Percentiles rank a stretch among this genome's conserved stretches.
phyloP scores from a whole-genome alignment of 2,797 vertebrate genomes.

The Melanotaenia maccullochi region DNA sequence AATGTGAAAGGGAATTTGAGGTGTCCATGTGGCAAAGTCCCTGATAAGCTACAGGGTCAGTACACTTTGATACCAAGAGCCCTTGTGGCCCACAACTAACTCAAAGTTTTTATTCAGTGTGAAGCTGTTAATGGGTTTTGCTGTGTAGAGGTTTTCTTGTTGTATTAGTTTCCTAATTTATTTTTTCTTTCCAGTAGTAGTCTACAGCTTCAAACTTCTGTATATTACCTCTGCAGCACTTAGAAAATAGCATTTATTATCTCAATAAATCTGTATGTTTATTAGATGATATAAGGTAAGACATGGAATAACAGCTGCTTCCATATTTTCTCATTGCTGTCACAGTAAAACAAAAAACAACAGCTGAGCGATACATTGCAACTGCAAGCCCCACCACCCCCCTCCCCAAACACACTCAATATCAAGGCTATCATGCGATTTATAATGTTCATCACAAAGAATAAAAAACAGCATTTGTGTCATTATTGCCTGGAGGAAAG shows the following conservation, averaged over 20 bases:
- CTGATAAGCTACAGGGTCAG: neutral
- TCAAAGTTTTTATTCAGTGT: neutral
- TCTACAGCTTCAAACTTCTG: neutral
- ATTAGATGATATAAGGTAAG: slow-evolving; percentile 30
- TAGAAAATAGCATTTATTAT: slow-evolving; percentile 33
- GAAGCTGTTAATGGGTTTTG: neutral
- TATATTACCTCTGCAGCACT: slow-evolving; percentile 18
- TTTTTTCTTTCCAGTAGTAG: neutral
- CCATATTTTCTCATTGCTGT: slow-evolving; percentile 28
- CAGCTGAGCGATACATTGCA: slow-evolving; percentile 40
- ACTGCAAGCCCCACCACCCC: neutral
- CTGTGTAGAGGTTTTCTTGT: slow-evolving; percentile 4
- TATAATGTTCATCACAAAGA: slow-evolving; percentile 30
- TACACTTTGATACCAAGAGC: neutral
- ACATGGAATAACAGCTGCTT: slow-evolving; percentile 2
- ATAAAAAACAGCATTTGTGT: slow-evolving; percentile 49
- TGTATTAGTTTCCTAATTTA: neutral
- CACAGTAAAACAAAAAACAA: slow-evolving; percentile 6
- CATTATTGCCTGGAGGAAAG: slow-evolving; percentile 48
- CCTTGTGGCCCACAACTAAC: neutral
- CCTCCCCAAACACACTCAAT: slow-evolving; percentile 13
- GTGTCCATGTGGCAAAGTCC: neutral
- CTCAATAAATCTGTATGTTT: slow-evolving; percentile 21
- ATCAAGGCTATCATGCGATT: slow-evolving; percentile 43
- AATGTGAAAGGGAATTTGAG: neutral